phyloP scores from a whole-genome alignment of 1,140 invertebrate species.

The Drosophila bocki region DNA sequence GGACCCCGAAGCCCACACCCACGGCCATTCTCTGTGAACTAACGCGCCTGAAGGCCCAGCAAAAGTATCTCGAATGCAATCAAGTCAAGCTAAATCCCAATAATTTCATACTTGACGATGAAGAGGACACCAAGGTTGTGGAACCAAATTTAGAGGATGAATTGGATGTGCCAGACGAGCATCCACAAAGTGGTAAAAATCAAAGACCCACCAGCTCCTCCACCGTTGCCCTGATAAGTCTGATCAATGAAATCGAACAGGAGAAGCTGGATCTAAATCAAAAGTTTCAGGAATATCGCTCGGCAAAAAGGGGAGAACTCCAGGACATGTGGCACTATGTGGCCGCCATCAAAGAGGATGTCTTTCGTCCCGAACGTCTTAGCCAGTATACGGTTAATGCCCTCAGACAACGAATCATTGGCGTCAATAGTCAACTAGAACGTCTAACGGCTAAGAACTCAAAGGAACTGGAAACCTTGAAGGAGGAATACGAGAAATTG shows the following conservation, averaged over 20 bases:
- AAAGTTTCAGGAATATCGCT: constrained; percentile 50
- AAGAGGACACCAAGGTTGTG: constrained; percentile 1
- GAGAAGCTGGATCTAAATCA: constrained; percentile 52
- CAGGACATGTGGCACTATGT: constrained; percentile 73
- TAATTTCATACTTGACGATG: constrained; percentile 49
- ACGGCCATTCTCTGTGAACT: constrained; percentile 75
- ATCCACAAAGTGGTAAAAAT: neutral
- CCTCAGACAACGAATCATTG: constrained; percentile 67
- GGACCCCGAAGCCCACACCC: constrained; percentile 45
- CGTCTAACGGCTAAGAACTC: constrained; percentile 53
- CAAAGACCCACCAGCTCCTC: constrained; percentile 41
- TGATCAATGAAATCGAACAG: constrained; percentile 70
- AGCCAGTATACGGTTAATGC: constrained; percentile 57
- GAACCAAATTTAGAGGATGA: neutral
- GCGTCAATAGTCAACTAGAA: constrained; percentile 60
- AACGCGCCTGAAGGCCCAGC: constrained; percentile 78
- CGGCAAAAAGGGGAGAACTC: constrained; percentile 47
- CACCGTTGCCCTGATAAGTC: constrained; percentile 30
- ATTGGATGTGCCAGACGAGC: neutral
- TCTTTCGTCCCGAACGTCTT: constrained; percentile 64
- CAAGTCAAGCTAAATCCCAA: constrained; percentile 70
- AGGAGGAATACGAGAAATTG: constrained; percentile 51
- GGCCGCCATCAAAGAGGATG: constrained; percentile 65
- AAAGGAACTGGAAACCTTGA: constrained; percentile 54
- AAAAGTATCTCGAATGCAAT: constrained; percentile 84